Percentiles rank a stretch among this genome's conserved stretches.
phyloP scores from a whole-genome alignment of 2,888 invertebrate genomes.

The Branchellion lobata region DNA sequence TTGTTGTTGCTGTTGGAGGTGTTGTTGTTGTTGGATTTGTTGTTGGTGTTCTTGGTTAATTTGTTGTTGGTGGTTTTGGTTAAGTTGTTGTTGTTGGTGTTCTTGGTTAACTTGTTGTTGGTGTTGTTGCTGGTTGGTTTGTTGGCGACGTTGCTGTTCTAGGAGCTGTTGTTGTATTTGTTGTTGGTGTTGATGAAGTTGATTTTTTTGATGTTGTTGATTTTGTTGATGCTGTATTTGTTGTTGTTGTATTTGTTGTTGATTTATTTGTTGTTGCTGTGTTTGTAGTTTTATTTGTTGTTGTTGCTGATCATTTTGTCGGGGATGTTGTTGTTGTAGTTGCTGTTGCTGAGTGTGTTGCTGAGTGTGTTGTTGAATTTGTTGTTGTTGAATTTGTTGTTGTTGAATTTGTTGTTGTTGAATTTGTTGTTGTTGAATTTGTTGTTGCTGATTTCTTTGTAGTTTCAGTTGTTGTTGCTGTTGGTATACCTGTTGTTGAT shows the following conservation, averaged over 20 bases:
- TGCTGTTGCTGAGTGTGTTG: constrained; percentile 5
- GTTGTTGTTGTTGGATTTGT: no score
- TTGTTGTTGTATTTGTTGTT: neutral
- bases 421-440: neutral
- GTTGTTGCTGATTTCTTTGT: neutral
- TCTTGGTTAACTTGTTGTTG: no score
- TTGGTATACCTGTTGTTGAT: neutral
- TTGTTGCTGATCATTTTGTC: neutral
- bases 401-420: neutral
- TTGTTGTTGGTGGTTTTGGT: no score
- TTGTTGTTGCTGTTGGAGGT: no score
- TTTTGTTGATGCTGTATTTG: neutral
- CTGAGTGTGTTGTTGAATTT: neutral
- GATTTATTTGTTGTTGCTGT: neutral
- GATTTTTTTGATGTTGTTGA: neutral
- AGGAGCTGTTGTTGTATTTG: neutral
- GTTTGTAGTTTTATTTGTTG: neutral
- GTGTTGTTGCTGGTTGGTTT: no score
- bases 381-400: neutral
- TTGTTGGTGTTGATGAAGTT: neutral
- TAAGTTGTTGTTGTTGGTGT: no score
- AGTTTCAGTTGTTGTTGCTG: neutral
- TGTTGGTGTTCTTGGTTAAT: no score
- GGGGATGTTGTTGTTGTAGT: neutral
- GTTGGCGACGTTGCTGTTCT: neutral